phyloP scores from a whole-genome alignment of 2,888 invertebrate genomes.

The Idaea dimidiata region DNA sequence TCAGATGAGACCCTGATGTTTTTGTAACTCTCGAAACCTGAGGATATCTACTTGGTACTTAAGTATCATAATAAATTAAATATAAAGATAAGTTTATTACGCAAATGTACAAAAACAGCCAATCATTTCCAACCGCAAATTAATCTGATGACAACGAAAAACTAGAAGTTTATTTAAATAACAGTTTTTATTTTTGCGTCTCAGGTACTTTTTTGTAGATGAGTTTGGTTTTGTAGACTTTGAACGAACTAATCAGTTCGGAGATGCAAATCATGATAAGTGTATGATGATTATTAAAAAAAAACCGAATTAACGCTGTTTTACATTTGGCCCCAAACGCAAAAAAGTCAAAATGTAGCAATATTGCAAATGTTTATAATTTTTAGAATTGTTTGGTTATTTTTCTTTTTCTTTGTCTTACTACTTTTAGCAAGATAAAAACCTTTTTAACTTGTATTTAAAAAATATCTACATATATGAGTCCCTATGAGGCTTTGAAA shows the following conservation, averaged over 20 bases:
- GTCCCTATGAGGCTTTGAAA: no score
- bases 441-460: no score
- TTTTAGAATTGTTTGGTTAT: no score
- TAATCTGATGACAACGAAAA: not conserved
- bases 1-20: slow-evolving; percentile 25
- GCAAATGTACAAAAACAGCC: not conserved
- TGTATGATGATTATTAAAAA: not conserved
- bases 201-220: not conserved
- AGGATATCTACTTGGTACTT: slow-evolving; percentile 12
- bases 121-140: not conserved
- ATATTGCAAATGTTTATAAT: not conserved
- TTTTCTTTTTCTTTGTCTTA: no score
- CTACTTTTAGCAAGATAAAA: no score
- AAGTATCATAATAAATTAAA: slow-evolving; percentile 18
- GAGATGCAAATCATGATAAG: not conserved
- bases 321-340: no score
- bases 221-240: not conserved
- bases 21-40: slow-evolving; percentile 21
- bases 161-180: not conserved
- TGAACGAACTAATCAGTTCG: not conserved
- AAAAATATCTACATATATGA: no score
- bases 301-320: not conserved
- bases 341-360: not conserved
- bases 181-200: not conserved
- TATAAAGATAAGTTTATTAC: slow-evolving; percentile 6